Evolutionary conservation across 2,888 invertebrate genomes (phyloP).

Genomic region (Drosophila hamatofila): DNA sequence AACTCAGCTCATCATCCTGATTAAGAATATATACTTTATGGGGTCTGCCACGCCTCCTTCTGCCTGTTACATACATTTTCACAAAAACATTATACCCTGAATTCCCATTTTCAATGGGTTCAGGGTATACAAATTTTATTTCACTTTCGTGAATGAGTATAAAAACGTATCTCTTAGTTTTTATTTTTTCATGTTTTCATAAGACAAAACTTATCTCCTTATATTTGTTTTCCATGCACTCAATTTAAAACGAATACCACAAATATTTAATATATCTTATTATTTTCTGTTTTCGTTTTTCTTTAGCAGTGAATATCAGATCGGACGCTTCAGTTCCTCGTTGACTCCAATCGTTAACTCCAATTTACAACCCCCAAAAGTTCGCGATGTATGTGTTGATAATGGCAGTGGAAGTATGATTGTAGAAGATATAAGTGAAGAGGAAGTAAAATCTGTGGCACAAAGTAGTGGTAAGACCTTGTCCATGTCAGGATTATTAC

Average conservation of each 20-base stretch:
- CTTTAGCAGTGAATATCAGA: conserved; percentile 75
- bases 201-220: neutral
- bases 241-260: neutral
- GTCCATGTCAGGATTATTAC: neutral
- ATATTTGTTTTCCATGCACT: neutral
- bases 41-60: too few species aligned
- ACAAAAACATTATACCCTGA: too few species aligned
- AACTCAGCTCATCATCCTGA: too few species aligned
- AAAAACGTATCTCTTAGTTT: too few species aligned
- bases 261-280: neutral
- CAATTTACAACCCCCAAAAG: conserved; percentile 51
- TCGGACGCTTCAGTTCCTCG: conserved; percentile 41
- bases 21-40: too few species aligned
- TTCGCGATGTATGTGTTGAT: neutral
- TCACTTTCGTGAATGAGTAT: too few species aligned
- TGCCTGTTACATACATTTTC: too few species aligned
- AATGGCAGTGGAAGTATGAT: neutral
- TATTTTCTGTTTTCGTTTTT: neutral
- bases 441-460: neutral
- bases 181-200: too few species aligned
- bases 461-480: neutral
- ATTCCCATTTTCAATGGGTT: too few species aligned
- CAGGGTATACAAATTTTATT: too few species aligned
- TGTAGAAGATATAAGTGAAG: neutral
- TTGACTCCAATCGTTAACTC: conserved; percentile 55